phyloP scores from a whole-genome alignment of 2,888 invertebrate genomes.

The Chrysotoxum bicinctum region DNA sequence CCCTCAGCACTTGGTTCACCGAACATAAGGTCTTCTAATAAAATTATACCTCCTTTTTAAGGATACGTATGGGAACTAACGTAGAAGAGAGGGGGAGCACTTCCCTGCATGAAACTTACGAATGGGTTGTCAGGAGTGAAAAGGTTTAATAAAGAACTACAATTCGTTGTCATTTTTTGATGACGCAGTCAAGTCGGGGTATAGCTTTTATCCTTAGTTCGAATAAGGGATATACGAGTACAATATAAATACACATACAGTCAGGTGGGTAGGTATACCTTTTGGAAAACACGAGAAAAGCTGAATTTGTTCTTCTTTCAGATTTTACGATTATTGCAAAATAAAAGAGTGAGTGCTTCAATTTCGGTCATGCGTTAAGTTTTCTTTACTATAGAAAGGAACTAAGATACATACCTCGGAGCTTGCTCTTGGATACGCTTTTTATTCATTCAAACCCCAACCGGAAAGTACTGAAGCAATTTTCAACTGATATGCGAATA shows the following conservation, averaged over 20 bases:
- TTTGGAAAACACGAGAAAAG: conserved; percentile 13
- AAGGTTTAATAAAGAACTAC: conserved; percentile 56
- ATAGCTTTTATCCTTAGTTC: conserved; percentile 5
- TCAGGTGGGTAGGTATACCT: not conserved
- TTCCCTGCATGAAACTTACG: conserved; percentile 24
- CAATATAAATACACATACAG: not conserved
- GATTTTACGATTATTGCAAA: conserved; percentile 68
- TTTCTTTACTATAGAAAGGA: conserved; percentile 4
- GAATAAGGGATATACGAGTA: not conserved
- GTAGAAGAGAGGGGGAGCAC: too few relatives aligned
- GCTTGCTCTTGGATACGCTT: not conserved
- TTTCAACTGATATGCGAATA: not conserved
- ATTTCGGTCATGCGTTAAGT: conserved; percentile 57
- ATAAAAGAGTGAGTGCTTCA: conserved; percentile 65
- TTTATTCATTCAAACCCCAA: not conserved
- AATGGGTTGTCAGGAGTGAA: conserved; percentile 1
- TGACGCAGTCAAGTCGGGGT: conserved; percentile 22
- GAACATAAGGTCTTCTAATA: conserved; percentile 61
- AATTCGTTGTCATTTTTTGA: conserved; percentile 59
- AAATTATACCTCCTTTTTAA: conserved; percentile 56
- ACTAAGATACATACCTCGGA: too few relatives aligned
- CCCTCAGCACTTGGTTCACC: conserved; percentile 63
- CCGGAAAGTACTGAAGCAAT: conserved; percentile 11
- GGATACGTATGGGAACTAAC: too few relatives aligned
- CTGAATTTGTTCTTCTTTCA: conserved; percentile 65